Base-by-base conservation (phyloP, 1,140 invertebrate genomes). In the Oryzaephilus surinamensis region DNA sequence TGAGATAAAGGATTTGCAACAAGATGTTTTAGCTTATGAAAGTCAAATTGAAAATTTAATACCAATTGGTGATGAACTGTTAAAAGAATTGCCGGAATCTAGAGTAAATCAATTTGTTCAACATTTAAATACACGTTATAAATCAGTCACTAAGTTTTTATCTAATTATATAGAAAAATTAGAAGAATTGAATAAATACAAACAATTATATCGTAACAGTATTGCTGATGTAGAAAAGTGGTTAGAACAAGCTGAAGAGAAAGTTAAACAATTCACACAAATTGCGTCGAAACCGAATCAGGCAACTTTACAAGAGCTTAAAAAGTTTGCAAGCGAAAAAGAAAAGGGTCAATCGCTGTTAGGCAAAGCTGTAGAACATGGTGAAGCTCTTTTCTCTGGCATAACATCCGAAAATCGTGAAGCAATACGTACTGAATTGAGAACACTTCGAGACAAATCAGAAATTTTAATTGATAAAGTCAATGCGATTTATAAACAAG, bases 361-460 rank as follows among this genome's bases (percentile, higher is more conserved):
- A 0, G 90, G 85, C 52, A 76, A 72, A 51, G 83, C 85, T 4
- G 74, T 91, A 5, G 85, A 89, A 61, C 72, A 79, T 31, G 91
- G 89, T 7, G 92, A 97, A 66, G 75, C 78, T 26, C 64, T 96
- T 1, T 92, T 92, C 49, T 77, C 87, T 6, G 79, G 82, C 15
- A 85, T 94, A 2, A 87, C 81, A 5, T 79, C 83, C 10, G 84
- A 90, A 59, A 83, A 89, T 32, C 70, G 90, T 41, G 91, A 96
- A 51, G 63, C 69, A 11, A 81, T 96, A 20, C 73, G 93, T 41
- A 71, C 75, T 34, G 86, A 95, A 56, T 61, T 96, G 16, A 73
- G 87, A 57, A 70, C 73, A 38, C 67, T 96, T 30, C 71, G 92
- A 27, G 82, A 87, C 53, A 71, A 74, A 21, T 89, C 87, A 59